Evolutionary conservation across 1,140 invertebrate genomes (phyloP), one percentile per base, ranked within the genome.

Genomic region (Sarcophaga peregrina): DNA sequence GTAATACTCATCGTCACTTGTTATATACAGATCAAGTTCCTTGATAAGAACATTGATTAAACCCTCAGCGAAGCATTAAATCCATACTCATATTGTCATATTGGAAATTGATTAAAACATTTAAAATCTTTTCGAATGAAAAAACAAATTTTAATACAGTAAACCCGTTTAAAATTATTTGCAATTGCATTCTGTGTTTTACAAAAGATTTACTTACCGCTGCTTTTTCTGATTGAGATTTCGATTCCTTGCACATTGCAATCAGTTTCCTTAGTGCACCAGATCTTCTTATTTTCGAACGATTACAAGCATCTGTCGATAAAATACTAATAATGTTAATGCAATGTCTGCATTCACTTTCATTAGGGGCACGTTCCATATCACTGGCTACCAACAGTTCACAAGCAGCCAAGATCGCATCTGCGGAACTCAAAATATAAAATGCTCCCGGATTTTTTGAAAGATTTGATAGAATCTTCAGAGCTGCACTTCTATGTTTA

Each of bases 11-110:
- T 90, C 89, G 80, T 89, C 87, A 48, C 87, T 89, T 46, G 87
- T 86, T 47, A 90, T 54, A 82, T 89, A 90, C 68, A 86, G 84
- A 73, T 89, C 87, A 8, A 90, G 72, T 45, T 90, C 88, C n/a
- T 85, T 85, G 17, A 90, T 86, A 58, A 90, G 52, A 82, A 90
- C 84, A 8, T 85, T 84, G 20, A 90, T 85, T 52, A 90, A 68
- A 0, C 89, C 89, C 83, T 90, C 87, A 50, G n/a, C 84, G 87
- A 0, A 90, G 80, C 84, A 90, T 76, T 5, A 90, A 82, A 52
- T 90, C 88, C 87, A 90, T 90, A 72, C 89, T 90, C 48, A 90
- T 82, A 50, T 90, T 89, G 81, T 90, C 89, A 82, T 90, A 90
- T 84, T 89, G 87, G 82, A 90, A 90, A 75, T 90, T 87, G 46